These are phyloP conservation scores for Pampus argenteus DNA, from an alignment of 2,797 vertebrate species.

Conservation along the genomic window DNA sequence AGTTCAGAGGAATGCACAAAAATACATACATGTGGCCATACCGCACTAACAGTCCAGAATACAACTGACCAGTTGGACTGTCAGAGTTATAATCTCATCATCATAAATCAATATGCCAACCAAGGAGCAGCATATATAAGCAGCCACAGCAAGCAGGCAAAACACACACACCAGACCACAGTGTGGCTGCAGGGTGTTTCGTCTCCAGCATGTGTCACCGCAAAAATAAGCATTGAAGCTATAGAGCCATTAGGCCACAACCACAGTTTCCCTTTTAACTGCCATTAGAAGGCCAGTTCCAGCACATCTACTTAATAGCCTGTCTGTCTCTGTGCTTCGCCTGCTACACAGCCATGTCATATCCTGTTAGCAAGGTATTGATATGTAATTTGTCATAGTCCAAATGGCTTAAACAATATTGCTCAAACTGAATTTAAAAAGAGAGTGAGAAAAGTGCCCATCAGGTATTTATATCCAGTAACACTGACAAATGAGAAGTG, in stretches of 20 bases:
- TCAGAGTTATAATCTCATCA: constrained; percentile 48
- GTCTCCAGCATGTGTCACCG: constrained; percentile 43
- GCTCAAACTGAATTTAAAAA: neutral
- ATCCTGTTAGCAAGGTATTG: constrained; percentile 7
- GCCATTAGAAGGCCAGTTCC: constrained; percentile 45
- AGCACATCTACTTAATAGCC: constrained; percentile 41
- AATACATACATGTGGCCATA: constrained; percentile 10
- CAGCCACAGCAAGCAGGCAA: constrained; percentile 9
- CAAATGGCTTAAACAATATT: neutral
- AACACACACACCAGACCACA: constrained; percentile 48
- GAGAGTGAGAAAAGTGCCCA: neutral
- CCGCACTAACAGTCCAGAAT: constrained; percentile 2
- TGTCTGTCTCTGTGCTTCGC: constrained; percentile 24
- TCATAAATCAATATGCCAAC: constrained; percentile 46
- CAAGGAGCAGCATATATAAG: constrained; percentile 30
- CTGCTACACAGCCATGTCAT: neutral
- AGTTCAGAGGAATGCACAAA: constrained; percentile 14
- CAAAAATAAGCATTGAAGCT: constrained; percentile 55
- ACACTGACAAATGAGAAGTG: neutral
- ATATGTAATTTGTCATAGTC: neutral
- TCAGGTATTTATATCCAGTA: neutral
- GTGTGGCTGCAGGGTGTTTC: constrained; percentile 41
- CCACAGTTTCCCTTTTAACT: constrained; percentile 52
- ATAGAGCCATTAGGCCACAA: constrained; percentile 51
- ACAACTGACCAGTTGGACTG: neutral